Evolutionary conservation across 1,140 invertebrate genomes (phyloP), one percentile per base, ranked within the genome.

Genomic region (Caenorhabditis remanei): DNA sequence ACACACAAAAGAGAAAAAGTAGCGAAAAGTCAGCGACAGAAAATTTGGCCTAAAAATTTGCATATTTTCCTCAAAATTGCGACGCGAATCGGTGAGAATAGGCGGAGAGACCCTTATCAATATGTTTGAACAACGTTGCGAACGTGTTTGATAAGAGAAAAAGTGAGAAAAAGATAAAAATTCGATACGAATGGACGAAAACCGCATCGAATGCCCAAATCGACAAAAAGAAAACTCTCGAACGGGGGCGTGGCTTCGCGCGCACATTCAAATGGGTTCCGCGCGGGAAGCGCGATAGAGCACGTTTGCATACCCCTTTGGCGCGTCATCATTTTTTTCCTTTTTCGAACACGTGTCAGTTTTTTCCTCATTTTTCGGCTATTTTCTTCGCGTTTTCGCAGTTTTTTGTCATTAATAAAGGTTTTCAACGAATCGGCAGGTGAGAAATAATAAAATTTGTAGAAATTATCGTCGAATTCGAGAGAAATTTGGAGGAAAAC

Each of bases 241-340:
- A 79, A 79, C 43, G 40, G 46, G n/a, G 71, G 71, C 71, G 71
- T 79, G 71, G 43, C 19, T 79, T 79, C 71, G 43, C 43, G 71
- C 71, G 71, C 71, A 5, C 43, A 79, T 79, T 79, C 46, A 79
- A 79, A 79, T 79, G 71, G 71, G 43, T 79, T 21, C 71, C 46
- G 71, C 71, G 71, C 71, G 71, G 71, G 71, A 79, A 79, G 19
- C 21, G 46, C 71, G 46, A 48, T 79, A 79, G 71, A 79, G 71
- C 71, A 79, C 24, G 46, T 6, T 79, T 48, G 71, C 71, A 50
- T 24, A 13, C 53, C 24, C 11, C 50, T 7, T 32, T n/a, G n/a
- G n/a, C 11, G 55, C 6, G 61, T 79, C 71, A 79, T 79, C 43
- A 32, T 32, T 11, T 50, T 79, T 79, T 19, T 53, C 32, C 24